Percentiles rank a stretch among this genome's conserved stretches.
Conservation (phyloP, 2,113 vertebrate genomes). For the Anarrhichthys ocellatus region DNA sequence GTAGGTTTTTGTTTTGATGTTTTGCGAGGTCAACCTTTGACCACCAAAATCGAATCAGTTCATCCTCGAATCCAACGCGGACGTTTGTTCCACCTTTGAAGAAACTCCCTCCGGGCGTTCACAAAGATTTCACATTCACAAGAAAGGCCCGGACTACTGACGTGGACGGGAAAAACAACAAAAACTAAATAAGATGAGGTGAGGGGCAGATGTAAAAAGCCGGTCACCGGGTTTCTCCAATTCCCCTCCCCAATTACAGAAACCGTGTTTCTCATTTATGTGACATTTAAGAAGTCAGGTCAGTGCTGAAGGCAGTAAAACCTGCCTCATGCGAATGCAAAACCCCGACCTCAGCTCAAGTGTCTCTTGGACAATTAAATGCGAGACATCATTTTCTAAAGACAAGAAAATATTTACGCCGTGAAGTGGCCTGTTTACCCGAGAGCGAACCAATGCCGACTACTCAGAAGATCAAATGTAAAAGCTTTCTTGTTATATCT, state of each 20-base stretch:
- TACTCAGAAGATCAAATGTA: not conserved
- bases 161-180: not conserved
- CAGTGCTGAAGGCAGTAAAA: not conserved
- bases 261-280: conserved; percentile 1
- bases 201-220: not conserved
- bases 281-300: conserved; percentile 18
- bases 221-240: not conserved
- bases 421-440: not conserved
- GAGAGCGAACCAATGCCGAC: not conserved
- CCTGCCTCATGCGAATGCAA: conserved; percentile 12
- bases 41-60: not conserved
- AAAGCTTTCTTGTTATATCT: not conserved
- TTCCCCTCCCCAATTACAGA: conserved; percentile 2
- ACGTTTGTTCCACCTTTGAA: not conserved
- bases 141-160: not conserved
- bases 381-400: conserved; percentile 1
- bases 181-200: not conserved
- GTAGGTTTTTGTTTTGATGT: not conserved
- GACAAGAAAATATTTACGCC: not conserved
- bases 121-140: too few relatives aligned
- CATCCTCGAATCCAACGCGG: not conserved
- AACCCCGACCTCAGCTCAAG: not conserved
- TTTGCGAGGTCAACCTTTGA: not conserved
- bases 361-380: conserved; percentile 6
- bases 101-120: not conserved